Percentiles rank a stretch among this genome's conserved stretches.
Conservation (phyloP, 2,888 invertebrate species). For the Timandra comae region DNA sequence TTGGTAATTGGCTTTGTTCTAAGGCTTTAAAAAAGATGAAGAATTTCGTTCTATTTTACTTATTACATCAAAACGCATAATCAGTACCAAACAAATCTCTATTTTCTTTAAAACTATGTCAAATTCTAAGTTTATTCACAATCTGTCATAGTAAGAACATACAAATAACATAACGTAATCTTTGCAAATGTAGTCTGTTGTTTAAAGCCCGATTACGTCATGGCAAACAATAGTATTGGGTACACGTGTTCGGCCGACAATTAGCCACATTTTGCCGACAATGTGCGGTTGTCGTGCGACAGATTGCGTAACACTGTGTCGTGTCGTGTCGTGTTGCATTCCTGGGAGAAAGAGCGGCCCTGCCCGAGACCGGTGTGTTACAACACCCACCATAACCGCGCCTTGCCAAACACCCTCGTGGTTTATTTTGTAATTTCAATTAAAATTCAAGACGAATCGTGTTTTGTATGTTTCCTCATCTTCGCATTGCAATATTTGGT, state of each 20-base stretch:
- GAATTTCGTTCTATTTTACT: too few species aligned
- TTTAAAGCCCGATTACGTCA: constrained; percentile 9
- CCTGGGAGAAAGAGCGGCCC: constrained; percentile 60
- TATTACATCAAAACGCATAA: too few species aligned
- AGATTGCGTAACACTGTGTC: constrained; percentile 23
- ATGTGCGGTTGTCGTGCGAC: constrained; percentile 20
- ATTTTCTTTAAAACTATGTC: too few species aligned
- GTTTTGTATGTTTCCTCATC: constrained; percentile 39
- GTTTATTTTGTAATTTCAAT: constrained; percentile 58
- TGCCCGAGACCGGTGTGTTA: constrained; percentile 44
- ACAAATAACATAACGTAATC: too few species aligned
- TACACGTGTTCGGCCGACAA: constrained; percentile 30
- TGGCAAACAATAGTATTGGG: constrained; percentile 15
- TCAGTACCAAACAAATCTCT: too few species aligned
- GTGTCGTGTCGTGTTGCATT: constrained; percentile 39
- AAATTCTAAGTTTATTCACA: too few species aligned
- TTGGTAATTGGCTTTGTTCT: too few species aligned
- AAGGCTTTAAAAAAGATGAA: too few species aligned
- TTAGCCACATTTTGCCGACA: constrained; percentile 27
- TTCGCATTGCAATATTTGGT: constrained; percentile 36
- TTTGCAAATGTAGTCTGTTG: too few species aligned
- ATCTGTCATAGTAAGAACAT: too few species aligned
- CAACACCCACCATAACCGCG: constrained; percentile 37
- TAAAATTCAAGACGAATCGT: constrained; percentile 55
- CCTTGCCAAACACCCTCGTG: constrained; percentile 49